Percentiles rank a stretch among this genome's conserved stretches.
phyloP scores from a whole-genome alignment of 1,140 invertebrate species.

The Cryptotermes secundus region DNA sequence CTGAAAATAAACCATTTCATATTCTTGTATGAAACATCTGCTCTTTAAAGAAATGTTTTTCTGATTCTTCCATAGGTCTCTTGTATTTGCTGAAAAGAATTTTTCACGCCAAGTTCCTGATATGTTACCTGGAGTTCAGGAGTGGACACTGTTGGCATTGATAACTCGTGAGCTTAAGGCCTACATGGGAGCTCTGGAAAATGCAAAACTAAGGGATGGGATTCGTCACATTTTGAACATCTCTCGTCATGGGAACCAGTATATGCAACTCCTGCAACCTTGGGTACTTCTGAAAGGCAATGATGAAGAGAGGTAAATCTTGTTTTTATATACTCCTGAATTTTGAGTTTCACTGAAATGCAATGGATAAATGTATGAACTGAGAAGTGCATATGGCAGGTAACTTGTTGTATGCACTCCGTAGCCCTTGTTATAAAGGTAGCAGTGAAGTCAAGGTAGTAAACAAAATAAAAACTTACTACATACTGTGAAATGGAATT shows the following conservation, averaged over 20 bases:
- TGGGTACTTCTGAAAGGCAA: conserved; percentile 91
- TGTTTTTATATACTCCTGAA: background rate
- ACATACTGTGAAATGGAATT: no score
- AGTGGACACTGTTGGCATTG: conserved; percentile 74
- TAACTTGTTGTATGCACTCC: no score
- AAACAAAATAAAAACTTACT: no score
- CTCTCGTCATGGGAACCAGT: conserved; percentile 92
- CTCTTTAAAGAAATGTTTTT: conserved; percentile 19
- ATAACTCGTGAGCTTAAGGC: conserved; percentile 79
- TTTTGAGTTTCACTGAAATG: no score
- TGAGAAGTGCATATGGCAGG: no score
- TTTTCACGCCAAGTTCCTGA: conserved; percentile 77
- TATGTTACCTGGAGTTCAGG: conserved; percentile 66
- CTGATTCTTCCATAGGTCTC: conserved; percentile 58
- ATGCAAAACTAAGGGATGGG: conserved; percentile 81
- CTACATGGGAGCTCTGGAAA: conserved; percentile 81
- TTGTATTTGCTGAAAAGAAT: conserved; percentile 86
- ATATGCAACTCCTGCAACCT: conserved; percentile 91
- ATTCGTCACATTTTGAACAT: conserved; percentile 83
- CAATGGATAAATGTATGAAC: no score
- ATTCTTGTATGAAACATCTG: no score
- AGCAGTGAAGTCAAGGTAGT: no score
- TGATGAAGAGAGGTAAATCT: conserved; percentile 67
- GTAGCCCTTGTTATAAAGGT: no score
- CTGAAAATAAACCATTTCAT: no score